A percentile compares a stretch with the other conserved stretches of the same genome.
Evolutionary conservation across 2,113 vertebrate species (phyloP).

Genomic region (Cyanoramphus novaezelandiae): DNA sequence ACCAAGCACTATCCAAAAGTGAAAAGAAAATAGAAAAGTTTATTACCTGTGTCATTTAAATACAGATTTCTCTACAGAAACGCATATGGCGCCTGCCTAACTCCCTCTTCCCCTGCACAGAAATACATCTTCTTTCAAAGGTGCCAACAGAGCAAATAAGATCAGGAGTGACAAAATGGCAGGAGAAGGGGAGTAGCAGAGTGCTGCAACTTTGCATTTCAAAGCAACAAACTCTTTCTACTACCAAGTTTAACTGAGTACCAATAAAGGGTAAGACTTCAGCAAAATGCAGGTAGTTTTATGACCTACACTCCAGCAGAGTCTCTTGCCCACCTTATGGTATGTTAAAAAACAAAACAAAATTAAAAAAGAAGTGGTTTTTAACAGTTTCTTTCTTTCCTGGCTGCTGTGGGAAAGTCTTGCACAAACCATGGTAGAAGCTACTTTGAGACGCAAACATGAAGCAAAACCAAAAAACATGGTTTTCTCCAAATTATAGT

Average conservation of each 20-base stretch:
- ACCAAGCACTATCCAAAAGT: neutral
- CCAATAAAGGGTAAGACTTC: neutral
- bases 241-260: neutral
- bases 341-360: neutral
- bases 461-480: neutral
- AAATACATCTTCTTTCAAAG: neutral
- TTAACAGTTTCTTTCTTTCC: neutral
- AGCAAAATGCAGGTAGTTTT: neutral
- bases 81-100: neutral
- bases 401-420: neutral
- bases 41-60: neutral
- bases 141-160: neutral
- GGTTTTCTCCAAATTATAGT: neutral
- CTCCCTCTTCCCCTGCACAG: neutral
- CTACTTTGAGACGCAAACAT: neutral
- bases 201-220: neutral
- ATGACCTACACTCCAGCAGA: neutral
- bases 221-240: neutral
- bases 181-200: neutral
- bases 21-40: neutral
- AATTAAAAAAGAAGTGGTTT: neutral
- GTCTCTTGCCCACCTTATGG: neutral
- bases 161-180: neutral
- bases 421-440: neutral
- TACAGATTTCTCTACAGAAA: neutral